A percentile compares a stretch with the other conserved stretches of the same genome.
Conservation (phyloP, 2,113 vertebrate genomes). For the Pavo muticus region DNA sequence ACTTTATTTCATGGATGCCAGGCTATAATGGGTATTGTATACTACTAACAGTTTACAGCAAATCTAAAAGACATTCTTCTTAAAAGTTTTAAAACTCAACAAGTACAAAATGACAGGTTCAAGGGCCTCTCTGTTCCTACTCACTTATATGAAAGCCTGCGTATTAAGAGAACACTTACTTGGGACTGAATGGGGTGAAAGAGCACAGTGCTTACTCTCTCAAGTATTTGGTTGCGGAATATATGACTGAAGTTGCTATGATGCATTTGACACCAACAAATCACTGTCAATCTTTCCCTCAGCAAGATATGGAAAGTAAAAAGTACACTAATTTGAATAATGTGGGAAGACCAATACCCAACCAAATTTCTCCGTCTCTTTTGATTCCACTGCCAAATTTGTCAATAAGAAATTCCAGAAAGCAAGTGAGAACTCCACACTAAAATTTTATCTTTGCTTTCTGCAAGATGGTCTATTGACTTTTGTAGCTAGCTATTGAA, state of each 20-base stretch:
- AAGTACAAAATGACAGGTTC: not conserved
- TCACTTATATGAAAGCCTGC: not conserved
- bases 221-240: slow-evolving; percentile 67
- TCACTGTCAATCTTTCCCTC: slow-evolving; percentile 76
- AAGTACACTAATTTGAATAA: slow-evolving; percentile 74
- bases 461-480: not conserved
- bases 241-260: slow-evolving; percentile 65
- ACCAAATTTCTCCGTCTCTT: slow-evolving; percentile 65
- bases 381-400: slow-evolving; percentile 42
- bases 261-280: slow-evolving; percentile 63
- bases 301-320: slow-evolving; percentile 71
- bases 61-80: not conserved
- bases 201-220: slow-evolving; percentile 50
- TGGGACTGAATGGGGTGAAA: not conserved
- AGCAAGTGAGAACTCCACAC: slow-evolving; percentile 14
- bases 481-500: not conserved
- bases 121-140: not conserved
- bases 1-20: not conserved
- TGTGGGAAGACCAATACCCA: slow-evolving; percentile 63
- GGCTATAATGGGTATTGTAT: not conserved
- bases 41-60: not conserved
- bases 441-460: slow-evolving; percentile 26
- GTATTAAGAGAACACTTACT: not conserved
- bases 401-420: slow-evolving; percentile 63
- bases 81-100: not conserved